A percentile compares a stretch with the other conserved stretches of the same genome.
Evolutionary conservation across 2,888 invertebrate genomes (phyloP).

Genomic region (Hypomecis punctinalis): DNA sequence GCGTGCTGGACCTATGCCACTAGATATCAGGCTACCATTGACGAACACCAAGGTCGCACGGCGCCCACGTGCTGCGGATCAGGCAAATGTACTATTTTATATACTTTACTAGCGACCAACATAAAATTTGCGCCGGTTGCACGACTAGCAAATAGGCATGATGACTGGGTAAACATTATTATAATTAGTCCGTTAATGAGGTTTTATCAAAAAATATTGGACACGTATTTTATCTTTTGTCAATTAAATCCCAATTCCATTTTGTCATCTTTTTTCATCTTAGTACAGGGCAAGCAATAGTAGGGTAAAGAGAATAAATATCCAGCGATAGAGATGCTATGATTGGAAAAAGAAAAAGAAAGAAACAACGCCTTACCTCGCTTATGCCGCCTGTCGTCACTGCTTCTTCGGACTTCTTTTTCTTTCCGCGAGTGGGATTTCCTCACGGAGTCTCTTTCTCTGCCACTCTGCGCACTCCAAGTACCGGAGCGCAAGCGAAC

Average conservation of each 20-base stretch:
- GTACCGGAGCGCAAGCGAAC: slow-evolving; percentile 87
- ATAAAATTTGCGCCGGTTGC: too few relatives aligned
- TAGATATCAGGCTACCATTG: slow-evolving; percentile 39
- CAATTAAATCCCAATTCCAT: too few relatives aligned
- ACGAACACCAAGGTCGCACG: slow-evolving; percentile 36
- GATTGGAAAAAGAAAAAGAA: too few relatives aligned
- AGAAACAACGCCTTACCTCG: slow-evolving; percentile 57
- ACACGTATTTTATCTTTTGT: too few relatives aligned
- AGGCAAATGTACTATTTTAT: slow-evolving; percentile 1
- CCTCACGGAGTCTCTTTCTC: slow-evolving; percentile 59
- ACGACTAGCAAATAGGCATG: too few relatives aligned
- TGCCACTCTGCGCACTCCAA: slow-evolving; percentile 76
- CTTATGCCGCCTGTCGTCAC: slow-evolving; percentile 73
- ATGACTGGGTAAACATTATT: too few relatives aligned
- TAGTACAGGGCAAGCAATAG: too few relatives aligned
- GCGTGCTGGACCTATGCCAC: slow-evolving; percentile 49
- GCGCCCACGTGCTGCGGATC: slow-evolving; percentile 30
- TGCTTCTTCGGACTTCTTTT: slow-evolving; percentile 65
- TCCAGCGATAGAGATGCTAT: too few relatives aligned
- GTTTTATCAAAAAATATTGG: neutral
- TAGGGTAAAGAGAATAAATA: too few relatives aligned
- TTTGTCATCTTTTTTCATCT: too few relatives aligned
- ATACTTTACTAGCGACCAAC: too few relatives aligned
- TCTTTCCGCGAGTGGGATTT: slow-evolving; percentile 56
- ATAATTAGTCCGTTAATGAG: neutral